Conservation (phyloP, 2,113 vertebrate species). For the Macaca nemestrina region DNA sequence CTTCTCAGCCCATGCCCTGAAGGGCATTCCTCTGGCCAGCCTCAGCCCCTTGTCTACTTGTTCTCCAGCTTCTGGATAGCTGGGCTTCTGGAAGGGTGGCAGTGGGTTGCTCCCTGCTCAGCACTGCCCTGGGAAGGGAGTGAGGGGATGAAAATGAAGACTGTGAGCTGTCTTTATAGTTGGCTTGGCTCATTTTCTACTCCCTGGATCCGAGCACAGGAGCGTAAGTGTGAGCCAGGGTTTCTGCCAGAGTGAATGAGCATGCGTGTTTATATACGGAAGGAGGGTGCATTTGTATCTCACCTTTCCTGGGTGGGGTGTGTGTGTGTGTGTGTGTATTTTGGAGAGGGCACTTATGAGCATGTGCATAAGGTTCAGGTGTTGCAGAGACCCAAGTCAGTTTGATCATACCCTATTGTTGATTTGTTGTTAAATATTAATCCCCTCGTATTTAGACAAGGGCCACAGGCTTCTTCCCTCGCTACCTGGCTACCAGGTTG, state of each 20-base stretch:
- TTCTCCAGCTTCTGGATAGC: background rate
- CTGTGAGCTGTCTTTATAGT: background rate
- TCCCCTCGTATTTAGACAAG: background rate
- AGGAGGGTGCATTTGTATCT: background rate
- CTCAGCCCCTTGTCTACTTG: background rate
- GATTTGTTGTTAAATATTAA: background rate
- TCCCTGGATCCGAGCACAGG: background rate
- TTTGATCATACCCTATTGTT: background rate
- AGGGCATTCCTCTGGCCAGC: background rate
- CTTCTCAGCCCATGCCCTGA: background rate
- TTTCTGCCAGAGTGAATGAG: background rate
- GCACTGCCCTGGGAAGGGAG: background rate
- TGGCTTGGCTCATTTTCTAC: slow-evolving; percentile 13
- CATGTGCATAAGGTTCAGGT: background rate
- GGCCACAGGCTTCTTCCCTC: background rate
- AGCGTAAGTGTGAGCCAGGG: background rate
- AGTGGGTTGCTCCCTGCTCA: background rate
- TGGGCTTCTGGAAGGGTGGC: background rate
- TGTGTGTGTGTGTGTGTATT: background rate
- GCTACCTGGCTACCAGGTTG: background rate
- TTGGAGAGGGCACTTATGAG: background rate
- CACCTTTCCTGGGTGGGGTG: background rate
- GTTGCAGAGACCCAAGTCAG: background rate
- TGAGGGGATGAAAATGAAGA: slow-evolving; percentile 50
- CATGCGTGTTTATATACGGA: background rate